phyloP scores from a whole-genome alignment of 2,113 vertebrate species.

The Microcebus murinus region DNA sequence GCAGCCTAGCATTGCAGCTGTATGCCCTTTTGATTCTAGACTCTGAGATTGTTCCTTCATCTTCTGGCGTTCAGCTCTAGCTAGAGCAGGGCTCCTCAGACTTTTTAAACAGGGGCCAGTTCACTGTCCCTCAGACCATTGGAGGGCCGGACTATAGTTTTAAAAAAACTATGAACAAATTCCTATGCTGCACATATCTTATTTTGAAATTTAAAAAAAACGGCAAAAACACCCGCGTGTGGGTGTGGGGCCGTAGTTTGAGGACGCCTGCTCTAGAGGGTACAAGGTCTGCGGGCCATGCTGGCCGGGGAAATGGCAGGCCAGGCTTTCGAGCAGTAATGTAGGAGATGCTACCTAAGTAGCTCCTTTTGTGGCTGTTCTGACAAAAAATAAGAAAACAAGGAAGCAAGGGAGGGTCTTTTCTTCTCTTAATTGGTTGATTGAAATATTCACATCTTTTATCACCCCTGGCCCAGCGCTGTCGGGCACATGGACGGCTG shows the following conservation, averaged over 20 bases:
- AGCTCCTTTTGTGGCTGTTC: not conserved
- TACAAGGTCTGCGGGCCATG: not conserved
- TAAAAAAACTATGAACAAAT: no score
- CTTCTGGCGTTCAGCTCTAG: not conserved
- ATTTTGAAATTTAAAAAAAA: no score
- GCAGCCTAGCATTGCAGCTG: not conserved
- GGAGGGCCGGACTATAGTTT: no score
- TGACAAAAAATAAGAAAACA: not conserved
- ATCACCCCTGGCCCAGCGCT: not conserved
- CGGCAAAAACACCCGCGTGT: no score
- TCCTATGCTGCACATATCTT: no score
- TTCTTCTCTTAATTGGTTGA: not conserved
- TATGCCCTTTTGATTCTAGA: not conserved
- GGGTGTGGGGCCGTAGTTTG: no score
- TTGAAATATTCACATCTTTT: slow-evolving; percentile 24
- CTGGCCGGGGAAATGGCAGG: not conserved
- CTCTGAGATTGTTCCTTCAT: not conserved
- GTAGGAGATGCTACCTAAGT: not conserved
- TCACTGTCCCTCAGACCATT: no score
- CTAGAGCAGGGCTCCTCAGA: not conserved
- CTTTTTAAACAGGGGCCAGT: no score
- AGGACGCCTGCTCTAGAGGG: not conserved
- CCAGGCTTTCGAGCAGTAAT: not conserved
- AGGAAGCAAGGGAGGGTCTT: not conserved
- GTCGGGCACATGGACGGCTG: not conserved